Evolutionary conservation across 2,113 vertebrate genomes (phyloP).

Genomic region (Phalacrocorax pelagicus): DNA sequence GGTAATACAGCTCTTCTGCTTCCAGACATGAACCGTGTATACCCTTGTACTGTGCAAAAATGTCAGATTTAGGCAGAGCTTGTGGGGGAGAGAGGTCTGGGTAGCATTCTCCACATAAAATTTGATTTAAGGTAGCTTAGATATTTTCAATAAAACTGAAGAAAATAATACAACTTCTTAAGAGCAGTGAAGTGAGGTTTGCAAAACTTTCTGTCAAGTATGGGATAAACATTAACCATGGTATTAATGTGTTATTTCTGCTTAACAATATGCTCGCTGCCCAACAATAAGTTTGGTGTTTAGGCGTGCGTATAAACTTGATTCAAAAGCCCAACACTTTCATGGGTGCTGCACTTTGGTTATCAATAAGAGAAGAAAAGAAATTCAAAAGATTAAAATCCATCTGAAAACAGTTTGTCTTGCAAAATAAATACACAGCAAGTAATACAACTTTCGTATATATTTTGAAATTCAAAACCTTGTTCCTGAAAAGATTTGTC

Average conservation of each 20-base stretch:
- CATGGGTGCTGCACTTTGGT: background rate
- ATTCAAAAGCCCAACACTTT: background rate
- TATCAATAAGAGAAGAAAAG: background rate
- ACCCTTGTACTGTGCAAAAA: background rate
- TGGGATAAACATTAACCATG: background rate
- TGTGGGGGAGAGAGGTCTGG: fast-evolving
- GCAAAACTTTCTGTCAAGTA: background rate
- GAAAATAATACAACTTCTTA: background rate
- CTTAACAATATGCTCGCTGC: background rate
- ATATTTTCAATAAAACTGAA: background rate
- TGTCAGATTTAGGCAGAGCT: background rate
- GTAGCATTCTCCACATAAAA: background rate
- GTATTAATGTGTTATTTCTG: background rate
- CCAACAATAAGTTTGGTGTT: background rate
- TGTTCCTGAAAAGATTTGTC: background rate
- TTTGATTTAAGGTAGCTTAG: background rate
- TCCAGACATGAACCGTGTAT: background rate
- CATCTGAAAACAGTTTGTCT: background rate
- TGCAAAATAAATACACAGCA: background rate
- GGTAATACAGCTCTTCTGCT: background rate
- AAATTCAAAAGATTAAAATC: background rate
- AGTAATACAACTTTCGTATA: background rate
- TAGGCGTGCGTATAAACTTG: background rate
- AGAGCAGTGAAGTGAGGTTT: background rate
- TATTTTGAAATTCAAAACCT: background rate